Evolutionary conservation across 2,888 invertebrate species (phyloP).

Genomic region (Mesochorus sp.): DNA sequence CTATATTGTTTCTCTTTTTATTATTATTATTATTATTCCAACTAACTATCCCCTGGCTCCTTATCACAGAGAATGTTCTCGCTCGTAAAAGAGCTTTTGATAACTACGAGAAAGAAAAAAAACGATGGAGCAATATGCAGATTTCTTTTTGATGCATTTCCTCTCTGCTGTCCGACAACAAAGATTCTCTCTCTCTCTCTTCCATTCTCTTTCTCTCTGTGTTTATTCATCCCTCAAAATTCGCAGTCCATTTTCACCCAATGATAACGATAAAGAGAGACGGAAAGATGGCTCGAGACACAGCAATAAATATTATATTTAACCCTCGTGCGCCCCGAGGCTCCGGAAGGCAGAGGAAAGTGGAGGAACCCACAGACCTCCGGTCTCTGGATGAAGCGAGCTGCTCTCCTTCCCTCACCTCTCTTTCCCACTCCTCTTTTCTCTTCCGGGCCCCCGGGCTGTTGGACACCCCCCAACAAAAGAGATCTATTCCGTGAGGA

Average conservation of each 20-base stretch:
- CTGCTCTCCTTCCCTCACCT: conserved; percentile 7
- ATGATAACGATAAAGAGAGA: conserved; percentile 4
- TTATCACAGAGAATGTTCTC: too few relatives aligned
- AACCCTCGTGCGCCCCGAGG: conserved; percentile 49
- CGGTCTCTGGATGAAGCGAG: conserved; percentile 24
- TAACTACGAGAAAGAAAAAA: neutral
- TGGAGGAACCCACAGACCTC: conserved; percentile 52
- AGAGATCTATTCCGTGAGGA: conserved; percentile 20
- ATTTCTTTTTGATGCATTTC: conserved; percentile 1
- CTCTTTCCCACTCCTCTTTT: conserved; percentile 2
- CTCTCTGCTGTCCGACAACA: neutral
- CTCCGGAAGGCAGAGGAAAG: conserved; percentile 56
- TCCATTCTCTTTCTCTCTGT: neutral
- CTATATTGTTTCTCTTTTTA: too few relatives aligned
- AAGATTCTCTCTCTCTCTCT: neutral
- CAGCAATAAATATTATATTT: conserved; percentile 62
- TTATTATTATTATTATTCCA: too few relatives aligned
- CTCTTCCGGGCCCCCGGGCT: conserved; percentile 28
- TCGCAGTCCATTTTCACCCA: conserved; percentile 22
- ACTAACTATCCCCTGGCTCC: too few relatives aligned
- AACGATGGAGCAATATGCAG: neutral
- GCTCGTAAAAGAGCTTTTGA: neutral
- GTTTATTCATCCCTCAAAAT: conserved; percentile 8
- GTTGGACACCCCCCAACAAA: neutral
- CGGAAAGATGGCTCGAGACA: conserved; percentile 18